A percentile compares a stretch with the other conserved stretches of the same genome.
Evolutionary conservation across 2,113 vertebrate genomes (phyloP).

Genomic region (Oxyruncus cristatus): DNA sequence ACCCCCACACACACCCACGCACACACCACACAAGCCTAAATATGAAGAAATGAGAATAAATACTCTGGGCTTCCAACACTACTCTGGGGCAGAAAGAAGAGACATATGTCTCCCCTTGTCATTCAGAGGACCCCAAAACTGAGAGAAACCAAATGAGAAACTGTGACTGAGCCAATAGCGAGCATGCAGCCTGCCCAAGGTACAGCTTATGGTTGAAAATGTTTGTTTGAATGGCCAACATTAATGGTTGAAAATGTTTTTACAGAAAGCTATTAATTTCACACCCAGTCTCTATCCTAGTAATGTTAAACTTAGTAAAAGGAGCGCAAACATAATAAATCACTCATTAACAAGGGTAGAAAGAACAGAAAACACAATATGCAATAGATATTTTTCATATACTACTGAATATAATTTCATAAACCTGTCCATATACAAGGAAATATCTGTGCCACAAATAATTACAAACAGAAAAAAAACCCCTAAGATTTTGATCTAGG

Average conservation of each 20-base stretch:
- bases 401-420: not conserved
- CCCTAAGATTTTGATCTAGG: not conserved
- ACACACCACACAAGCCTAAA: not conserved
- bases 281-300: not conserved
- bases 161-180: not conserved
- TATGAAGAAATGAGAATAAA: not conserved
- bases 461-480: not conserved
- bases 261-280: not conserved
- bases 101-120: not conserved
- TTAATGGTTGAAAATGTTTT: not conserved
- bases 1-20: not conserved
- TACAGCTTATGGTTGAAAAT: not conserved
- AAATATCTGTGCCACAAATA: not conserved
- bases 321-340: not conserved
- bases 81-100: not conserved
- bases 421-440: not conserved
- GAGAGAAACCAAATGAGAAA: not conserved
- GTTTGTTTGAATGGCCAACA: not conserved
- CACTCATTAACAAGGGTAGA: not conserved
- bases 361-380: not conserved
- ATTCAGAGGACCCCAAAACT: not conserved
- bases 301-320: not conserved
- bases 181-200: not conserved
- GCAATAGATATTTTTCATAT: not conserved
- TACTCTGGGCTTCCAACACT: not conserved